Evolutionary conservation across 1,140 invertebrate genomes (phyloP).

Genomic region (Asbolus verrucosus): DNA sequence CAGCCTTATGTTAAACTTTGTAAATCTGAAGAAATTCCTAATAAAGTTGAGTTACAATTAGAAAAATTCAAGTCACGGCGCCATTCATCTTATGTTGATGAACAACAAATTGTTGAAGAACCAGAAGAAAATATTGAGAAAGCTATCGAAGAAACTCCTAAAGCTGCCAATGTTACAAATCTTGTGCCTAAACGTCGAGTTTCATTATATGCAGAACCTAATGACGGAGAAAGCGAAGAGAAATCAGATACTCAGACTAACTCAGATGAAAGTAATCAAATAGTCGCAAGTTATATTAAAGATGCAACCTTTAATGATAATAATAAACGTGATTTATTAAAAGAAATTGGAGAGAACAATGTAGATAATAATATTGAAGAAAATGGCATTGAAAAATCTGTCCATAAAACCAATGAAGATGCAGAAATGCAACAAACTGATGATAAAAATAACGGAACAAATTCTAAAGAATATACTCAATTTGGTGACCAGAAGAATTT

Average conservation of each 20-base stretch:
- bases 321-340: too few species aligned
- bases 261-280: background rate
- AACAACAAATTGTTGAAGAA: too few species aligned
- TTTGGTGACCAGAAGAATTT: background rate
- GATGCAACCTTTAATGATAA: too few species aligned
- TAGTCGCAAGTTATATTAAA: background rate
- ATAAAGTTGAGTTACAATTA: background rate
- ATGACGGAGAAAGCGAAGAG: background rate
- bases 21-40: constrained; percentile 8
- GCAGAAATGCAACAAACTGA: too few species aligned
- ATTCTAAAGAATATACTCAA: too few species aligned
- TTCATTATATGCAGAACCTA: background rate
- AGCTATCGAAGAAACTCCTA: constrained; percentile 12
- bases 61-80: background rate
- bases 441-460: too few species aligned
- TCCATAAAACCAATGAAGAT: too few species aligned
- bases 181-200: constrained; percentile 31
- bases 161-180: constrained; percentile 8
- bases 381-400: too few species aligned
- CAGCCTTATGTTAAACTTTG: background rate
- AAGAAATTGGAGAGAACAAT: too few species aligned
- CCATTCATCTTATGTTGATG: too few species aligned
- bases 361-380: too few species aligned
- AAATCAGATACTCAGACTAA: background rate
- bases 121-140: background rate